Base-by-base conservation (phyloP, 2,888 invertebrate species). In the Diploptera punctata region DNA sequence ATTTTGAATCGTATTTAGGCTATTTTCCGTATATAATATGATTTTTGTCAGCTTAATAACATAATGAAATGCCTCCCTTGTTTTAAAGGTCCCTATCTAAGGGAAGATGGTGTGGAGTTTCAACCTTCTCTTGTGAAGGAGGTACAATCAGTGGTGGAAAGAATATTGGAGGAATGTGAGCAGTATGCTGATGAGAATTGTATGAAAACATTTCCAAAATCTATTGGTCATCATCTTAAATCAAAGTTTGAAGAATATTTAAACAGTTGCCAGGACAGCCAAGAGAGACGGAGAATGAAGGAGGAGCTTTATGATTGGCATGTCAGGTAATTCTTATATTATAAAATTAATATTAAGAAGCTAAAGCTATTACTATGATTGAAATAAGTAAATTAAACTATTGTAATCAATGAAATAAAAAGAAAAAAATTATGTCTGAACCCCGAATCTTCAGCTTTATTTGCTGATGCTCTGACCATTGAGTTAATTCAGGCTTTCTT, bases 281-380 rank as follows among this genome's bases (percentile, higher is more conserved):
- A 80, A 1, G 80, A 80, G 16, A 76, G 79, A 16, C 78, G 77
- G 73, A 77, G 78, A 44, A 81, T 85, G 65, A 83, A 84, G 76
- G 78, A 81, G 72, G 86, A 88, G 74, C 78, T 90, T 33, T 87
- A 86, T 74, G 85, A 89, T 77, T 90, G 90, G 90, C 86, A 87
- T 76, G 78, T 86, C 57, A 84, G 86, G 80, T 81, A 74, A 65
- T 26, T n/a, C 24, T 29, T 52, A 21, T 13, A 10, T 24, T 38
- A n/a, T n/a, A n/a, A n/a, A n/a, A n/a, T n/a, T n/a, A n/a, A n/a
- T n/a, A n/a, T n/a, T n/a, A n/a, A n/a, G n/a, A n/a, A n/a, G n/a
- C n/a, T n/a, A n/a, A n/a, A n/a, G n/a, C n/a, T n/a, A n/a, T n/a
- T n/a, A n/a, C n/a, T n/a, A n/a, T n/a, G n/a, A n/a, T n/a, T n/a